Evolutionary conservation across 2,888 invertebrate genomes (phyloP).

Genomic region (Linnaemya vulpina): DNA sequence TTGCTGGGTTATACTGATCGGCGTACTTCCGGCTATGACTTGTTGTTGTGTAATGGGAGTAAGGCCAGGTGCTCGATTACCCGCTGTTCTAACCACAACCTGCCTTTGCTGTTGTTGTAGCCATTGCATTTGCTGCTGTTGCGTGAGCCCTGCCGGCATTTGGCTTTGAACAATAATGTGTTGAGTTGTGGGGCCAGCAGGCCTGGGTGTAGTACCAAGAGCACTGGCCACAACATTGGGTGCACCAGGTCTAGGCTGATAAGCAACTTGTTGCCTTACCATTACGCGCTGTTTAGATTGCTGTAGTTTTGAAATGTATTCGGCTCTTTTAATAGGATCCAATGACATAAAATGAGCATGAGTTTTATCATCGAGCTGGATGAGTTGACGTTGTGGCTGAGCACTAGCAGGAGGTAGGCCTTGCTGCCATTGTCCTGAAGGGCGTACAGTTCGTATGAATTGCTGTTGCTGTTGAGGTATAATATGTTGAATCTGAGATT

Average conservation of each 20-base stretch:
- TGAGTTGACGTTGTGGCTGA: constrained; percentile 86
- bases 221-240: constrained; percentile 83
- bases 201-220: constrained; percentile 82
- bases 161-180: constrained; percentile 89
- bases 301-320: constrained; percentile 91
- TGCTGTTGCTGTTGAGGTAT: constrained; percentile 71
- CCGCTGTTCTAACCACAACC: constrained; percentile 84
- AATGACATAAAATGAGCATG: constrained; percentile 92
- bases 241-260: constrained; percentile 81
- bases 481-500: constrained; percentile 71
- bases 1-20: constrained; percentile 71
- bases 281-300: constrained; percentile 86
- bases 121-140: constrained; percentile 88
- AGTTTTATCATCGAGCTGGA: constrained; percentile 92
- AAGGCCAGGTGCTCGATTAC: constrained; percentile 79
- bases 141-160: constrained; percentile 86
- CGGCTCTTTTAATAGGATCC: constrained; percentile 90
- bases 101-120: constrained; percentile 87
- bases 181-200: constrained; percentile 82
- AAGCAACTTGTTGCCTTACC: constrained; percentile 84
- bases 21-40: constrained; percentile 44
- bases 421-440: constrained; percentile 79
- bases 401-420: constrained; percentile 75
- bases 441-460: constrained; percentile 84
- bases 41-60: constrained; percentile 80